Evolutionary conservation across 2,113 vertebrate species (phyloP).

Genomic region (Oreochromis tanganicae): DNA sequence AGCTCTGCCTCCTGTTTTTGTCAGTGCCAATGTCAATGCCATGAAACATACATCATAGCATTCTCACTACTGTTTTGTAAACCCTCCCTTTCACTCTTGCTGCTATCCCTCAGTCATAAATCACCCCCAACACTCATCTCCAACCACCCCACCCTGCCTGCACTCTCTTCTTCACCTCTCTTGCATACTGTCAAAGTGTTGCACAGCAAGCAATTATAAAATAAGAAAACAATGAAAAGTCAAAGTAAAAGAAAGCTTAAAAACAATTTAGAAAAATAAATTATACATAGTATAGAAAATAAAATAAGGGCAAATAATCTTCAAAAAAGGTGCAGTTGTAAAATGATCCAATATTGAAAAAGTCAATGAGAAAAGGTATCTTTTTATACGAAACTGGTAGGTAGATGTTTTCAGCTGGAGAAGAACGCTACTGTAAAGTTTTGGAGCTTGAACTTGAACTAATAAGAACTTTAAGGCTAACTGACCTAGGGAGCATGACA

Average conservation of each 20-base stretch:
- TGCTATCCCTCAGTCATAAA: not conserved
- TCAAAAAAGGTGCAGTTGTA: not conserved
- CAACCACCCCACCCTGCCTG: not conserved
- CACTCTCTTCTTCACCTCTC: not conserved
- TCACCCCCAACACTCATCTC: not conserved
- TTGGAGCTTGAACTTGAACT: not conserved
- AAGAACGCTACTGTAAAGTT: not conserved
- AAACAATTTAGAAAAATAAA: not conserved
- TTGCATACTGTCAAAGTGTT: not conserved
- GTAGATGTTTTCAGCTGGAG: not conserved
- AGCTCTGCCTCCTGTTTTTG: not conserved
- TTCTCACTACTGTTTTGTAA: not conserved
- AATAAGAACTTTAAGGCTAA: not conserved
- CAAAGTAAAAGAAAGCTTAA: not conserved
- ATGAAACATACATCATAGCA: not conserved
- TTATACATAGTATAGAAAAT: not conserved
- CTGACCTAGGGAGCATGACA: not conserved
- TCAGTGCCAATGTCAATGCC: not conserved
- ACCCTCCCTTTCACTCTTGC: not conserved
- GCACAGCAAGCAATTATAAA: rapidly evolving
- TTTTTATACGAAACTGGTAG: not conserved
- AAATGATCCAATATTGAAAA: not conserved
- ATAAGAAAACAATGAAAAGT: not conserved
- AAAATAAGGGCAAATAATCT: not conserved
- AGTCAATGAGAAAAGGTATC: not conserved